Percentiles rank a stretch among this genome's conserved stretches.
These are phyloP conservation scores for Oryzias javanicus DNA, from an alignment of 2,113 vertebrate genomes.

Conservation along the genomic window DNA sequence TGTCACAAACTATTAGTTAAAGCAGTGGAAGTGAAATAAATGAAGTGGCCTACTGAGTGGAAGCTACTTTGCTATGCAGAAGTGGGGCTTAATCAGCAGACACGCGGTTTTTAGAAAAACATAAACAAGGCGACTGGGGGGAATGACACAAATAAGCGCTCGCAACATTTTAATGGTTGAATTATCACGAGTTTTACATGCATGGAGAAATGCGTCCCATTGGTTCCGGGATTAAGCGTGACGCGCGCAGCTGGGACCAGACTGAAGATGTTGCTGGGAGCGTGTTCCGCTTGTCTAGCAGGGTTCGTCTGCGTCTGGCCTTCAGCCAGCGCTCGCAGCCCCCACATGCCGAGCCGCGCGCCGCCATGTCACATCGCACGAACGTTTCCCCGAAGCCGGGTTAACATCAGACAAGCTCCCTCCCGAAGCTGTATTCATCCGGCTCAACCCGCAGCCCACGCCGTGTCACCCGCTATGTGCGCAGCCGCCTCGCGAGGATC, in stretches of 20 bases:
- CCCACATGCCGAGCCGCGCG: constrained; percentile 49
- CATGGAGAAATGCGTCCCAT: constrained; percentile 53
- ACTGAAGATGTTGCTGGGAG: constrained; percentile 66
- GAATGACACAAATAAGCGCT: constrained; percentile 48
- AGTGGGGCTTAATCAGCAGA: constrained; percentile 44
- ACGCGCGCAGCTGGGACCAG: constrained; percentile 67
- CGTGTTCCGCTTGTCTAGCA: constrained; percentile 66
- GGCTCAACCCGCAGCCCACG: constrained; percentile 41
- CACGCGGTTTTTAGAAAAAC: constrained; percentile 44
- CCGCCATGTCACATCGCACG: constrained; percentile 63
- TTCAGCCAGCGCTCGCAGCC: constrained; percentile 45
- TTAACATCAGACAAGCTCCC: constrained; percentile 47
- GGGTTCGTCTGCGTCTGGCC: constrained; percentile 61
- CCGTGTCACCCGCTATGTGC: constrained; percentile 36
- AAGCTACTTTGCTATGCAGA: constrained; percentile 50
- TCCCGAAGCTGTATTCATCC: constrained; percentile 49
- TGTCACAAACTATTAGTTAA: constrained; percentile 37
- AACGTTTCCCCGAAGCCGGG: constrained; percentile 50
- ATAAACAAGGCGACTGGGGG: constrained; percentile 47
- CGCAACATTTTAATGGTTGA: constrained; percentile 57
- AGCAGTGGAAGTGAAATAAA: constrained; percentile 34
- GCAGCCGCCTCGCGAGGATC: constrained; percentile 33
- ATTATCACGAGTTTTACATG: constrained; percentile 58
- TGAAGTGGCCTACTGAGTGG: constrained; percentile 47
- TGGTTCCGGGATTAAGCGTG: constrained; percentile 63